Conservation (phyloP, 2,888 invertebrate genomes). For the Ormyrus pomaceus region DNA sequence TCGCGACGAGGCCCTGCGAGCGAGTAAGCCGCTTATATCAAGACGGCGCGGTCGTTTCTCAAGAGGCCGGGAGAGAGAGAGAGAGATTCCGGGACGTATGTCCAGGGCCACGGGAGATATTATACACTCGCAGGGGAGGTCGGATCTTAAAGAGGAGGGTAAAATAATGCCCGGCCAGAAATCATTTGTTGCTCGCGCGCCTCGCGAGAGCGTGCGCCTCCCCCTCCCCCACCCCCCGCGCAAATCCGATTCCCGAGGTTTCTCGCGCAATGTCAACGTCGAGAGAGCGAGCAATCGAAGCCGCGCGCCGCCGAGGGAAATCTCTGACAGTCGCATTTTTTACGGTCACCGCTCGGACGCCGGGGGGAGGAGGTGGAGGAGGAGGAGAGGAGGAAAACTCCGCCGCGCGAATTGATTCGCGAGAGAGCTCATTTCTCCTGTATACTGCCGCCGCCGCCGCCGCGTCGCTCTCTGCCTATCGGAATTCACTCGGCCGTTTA, state of each 20-base stretch:
- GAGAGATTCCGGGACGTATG: constrained; percentile 59
- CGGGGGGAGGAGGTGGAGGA: not conserved
- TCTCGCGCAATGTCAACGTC: constrained; percentile 39
- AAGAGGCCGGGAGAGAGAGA: constrained; percentile 45
- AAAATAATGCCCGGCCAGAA: constrained; percentile 56
- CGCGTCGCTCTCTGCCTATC: not conserved
- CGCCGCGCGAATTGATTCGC: constrained; percentile 26
- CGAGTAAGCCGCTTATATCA: constrained; percentile 62
- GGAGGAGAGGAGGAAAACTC: not conserved
- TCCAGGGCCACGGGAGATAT: constrained; percentile 55
- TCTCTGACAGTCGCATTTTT: constrained; percentile 47
- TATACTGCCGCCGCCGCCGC: not conserved
- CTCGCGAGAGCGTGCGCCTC: not conserved
- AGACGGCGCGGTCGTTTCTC: constrained; percentile 59
- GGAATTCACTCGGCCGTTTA: constrained; percentile 41
- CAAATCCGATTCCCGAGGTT: constrained; percentile 52
- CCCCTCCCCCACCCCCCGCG: not conserved
- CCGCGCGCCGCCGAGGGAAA: constrained; percentile 6
- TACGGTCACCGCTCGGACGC: constrained; percentile 19
- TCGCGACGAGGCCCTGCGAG: constrained; percentile 50
- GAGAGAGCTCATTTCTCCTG: constrained; percentile 31
- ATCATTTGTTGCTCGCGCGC: constrained; percentile 59
- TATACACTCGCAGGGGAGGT: constrained; percentile 39
- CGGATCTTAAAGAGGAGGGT: constrained; percentile 54
- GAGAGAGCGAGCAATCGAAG: not conserved